A percentile compares a stretch with the other conserved stretches of the same genome.
Conservation (phyloP, 1,140 invertebrate species). For the Octopus bimaculoides region DNA sequence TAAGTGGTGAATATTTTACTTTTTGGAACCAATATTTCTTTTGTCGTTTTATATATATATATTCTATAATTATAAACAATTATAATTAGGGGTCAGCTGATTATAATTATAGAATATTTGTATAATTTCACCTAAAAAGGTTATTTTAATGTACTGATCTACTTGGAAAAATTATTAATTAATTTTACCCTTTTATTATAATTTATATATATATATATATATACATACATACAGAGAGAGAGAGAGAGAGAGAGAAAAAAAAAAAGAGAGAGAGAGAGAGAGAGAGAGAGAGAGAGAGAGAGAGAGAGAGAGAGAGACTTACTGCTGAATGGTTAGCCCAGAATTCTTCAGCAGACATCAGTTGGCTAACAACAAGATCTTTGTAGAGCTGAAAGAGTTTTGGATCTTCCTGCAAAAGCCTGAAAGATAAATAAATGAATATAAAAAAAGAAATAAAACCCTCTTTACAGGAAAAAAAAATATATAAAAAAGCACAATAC, state of each 20-base stretch:
- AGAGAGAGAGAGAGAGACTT: conserved; percentile 18
- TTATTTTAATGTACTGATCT: too few species aligned
- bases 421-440: conserved; percentile 25
- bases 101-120: too few species aligned
- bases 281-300: background rate
- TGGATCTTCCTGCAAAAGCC: conserved; percentile 61
- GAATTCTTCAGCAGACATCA: conserved; percentile 93
- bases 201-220: too few species aligned
- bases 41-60: too few species aligned
- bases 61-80: too few species aligned
- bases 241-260: background rate
- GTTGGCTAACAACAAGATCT: conserved; percentile 90
- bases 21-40: too few species aligned
- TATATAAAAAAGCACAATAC: background rate
- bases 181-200: too few species aligned
- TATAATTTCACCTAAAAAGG: too few species aligned
- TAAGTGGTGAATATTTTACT: too few species aligned
- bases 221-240: too few species aligned
- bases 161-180: too few species aligned
- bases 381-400: conserved; percentile 62
- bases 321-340: conserved; percentile 70
- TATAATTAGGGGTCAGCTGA: too few species aligned
- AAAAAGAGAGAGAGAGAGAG: background rate
- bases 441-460: background rate
- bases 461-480: background rate